Percentiles rank a stretch among this genome's conserved stretches.
These are phyloP conservation scores for Pangasianodon hypophthalmus DNA, from an alignment of 2,113 vertebrate genomes.

Conservation along the genomic window DNA sequence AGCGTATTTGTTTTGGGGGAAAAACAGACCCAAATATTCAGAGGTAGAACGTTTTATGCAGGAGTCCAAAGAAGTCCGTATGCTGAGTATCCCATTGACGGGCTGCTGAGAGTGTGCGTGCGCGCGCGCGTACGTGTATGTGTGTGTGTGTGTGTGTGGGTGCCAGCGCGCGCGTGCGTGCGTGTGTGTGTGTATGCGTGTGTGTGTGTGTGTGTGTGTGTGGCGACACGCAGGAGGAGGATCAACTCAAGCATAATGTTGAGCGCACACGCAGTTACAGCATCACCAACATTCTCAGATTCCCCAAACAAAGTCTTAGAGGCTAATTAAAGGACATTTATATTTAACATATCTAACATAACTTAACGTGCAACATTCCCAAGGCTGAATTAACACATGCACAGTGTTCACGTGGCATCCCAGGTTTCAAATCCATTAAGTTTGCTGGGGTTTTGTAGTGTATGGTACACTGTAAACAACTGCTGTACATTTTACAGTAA, in stretches of 20 bases:
- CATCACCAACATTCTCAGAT: slow-evolving; percentile 54
- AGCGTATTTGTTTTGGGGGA: neutral
- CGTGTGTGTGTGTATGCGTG: slow-evolving; percentile 17
- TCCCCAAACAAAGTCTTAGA: slow-evolving; percentile 9
- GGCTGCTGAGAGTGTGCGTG: slow-evolving; percentile 60
- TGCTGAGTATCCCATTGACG: slow-evolving; percentile 65
- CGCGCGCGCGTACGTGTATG: neutral
- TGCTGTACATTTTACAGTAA: too few relatives aligned
- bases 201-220: slow-evolving; percentile 49
- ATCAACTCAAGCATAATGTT: slow-evolving; percentile 62
- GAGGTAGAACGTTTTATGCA: slow-evolving; percentile 21
- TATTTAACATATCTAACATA: neutral
- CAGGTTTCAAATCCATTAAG: neutral
- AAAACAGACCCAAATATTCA: neutral
- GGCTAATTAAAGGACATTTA: neutral
- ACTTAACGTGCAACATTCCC: neutral
- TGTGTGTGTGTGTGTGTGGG: slow-evolving; percentile 9
- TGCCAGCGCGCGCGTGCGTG: slow-evolving; percentile 8
- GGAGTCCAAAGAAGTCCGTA: slow-evolving; percentile 63
- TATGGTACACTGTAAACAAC: neutral
- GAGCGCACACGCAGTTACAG: slow-evolving; percentile 54
- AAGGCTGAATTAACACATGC: neutral
- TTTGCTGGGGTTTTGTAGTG: neutral
- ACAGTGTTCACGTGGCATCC: neutral
- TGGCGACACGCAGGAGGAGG: slow-evolving; percentile 36